Conservation (phyloP, 2,113 vertebrate genomes). For the Cyanocitta stelleri region DNA sequence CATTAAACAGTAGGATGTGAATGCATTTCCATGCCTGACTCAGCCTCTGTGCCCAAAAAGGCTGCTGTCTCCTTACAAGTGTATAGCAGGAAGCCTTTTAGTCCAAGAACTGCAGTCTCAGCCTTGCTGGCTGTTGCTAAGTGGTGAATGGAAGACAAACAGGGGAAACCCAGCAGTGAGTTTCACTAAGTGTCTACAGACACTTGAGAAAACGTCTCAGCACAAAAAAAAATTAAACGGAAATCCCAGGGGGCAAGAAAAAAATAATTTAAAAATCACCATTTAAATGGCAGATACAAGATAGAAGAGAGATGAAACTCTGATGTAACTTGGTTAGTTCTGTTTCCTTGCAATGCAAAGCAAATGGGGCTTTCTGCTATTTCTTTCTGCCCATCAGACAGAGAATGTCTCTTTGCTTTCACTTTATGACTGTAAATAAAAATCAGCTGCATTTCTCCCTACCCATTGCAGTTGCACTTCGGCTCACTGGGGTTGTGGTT, state of each 20-base stretch:
- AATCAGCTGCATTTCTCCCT: background rate
- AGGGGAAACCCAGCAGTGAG: background rate
- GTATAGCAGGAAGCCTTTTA: background rate
- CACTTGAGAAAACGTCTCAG: background rate
- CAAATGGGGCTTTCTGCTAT: background rate
- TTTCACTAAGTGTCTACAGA: background rate
- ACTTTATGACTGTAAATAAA: background rate
- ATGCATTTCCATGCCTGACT: background rate
- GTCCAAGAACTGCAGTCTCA: background rate
- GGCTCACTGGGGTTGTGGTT: fast-evolving
- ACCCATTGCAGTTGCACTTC: background rate
- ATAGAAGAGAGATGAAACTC: background rate
- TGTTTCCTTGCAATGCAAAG: background rate
- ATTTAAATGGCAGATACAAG: background rate
- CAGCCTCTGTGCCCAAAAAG: background rate
- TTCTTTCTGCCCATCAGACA: background rate
- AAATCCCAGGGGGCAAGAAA: background rate
- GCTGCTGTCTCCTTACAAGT: background rate
- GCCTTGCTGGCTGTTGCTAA: background rate
- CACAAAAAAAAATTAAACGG: background rate
- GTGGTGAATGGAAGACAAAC: background rate
- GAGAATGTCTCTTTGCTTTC: background rate
- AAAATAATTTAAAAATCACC: background rate
- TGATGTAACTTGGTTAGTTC: background rate
- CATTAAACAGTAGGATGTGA: background rate